phyloP scores from a whole-genome alignment of 1,140 invertebrate genomes.

The Drosophila lini region DNA sequence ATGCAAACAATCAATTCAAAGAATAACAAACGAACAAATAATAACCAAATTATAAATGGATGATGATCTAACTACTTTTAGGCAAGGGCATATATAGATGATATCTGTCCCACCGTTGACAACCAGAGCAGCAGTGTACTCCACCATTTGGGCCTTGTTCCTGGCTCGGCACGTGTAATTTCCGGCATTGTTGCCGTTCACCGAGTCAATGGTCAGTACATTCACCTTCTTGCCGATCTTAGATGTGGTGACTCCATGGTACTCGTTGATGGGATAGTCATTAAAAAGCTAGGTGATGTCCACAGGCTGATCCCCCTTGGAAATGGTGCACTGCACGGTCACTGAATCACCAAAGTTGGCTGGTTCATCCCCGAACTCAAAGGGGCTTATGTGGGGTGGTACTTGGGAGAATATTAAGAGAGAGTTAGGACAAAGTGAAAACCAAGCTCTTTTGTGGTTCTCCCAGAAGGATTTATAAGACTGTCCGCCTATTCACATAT shows the following conservation, averaged over 20 bases:
- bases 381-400: slow-evolving; percentile 88
- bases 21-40: slow-evolving; percentile 17
- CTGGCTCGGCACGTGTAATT: slow-evolving; percentile 92
- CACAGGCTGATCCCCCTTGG: slow-evolving; percentile 88
- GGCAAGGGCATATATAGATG: not conserved
- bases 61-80: slow-evolving; percentile 26
- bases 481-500: not conserved
- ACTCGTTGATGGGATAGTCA: slow-evolving; percentile 87
- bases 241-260: slow-evolving; percentile 89
- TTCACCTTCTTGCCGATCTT: slow-evolving; percentile 91
- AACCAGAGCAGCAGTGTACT: slow-evolving; percentile 88
- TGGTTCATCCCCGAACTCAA: slow-evolving; percentile 88
- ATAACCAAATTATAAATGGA: slow-evolving; percentile 8
- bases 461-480: not conserved
- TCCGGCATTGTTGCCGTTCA: slow-evolving; percentile 89
- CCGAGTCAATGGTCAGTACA: slow-evolving; percentile 90
- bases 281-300: slow-evolving; percentile 89
- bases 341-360: slow-evolving; percentile 89
- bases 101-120: slow-evolving; percentile 89
- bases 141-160: slow-evolving; percentile 89
- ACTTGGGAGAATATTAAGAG: slow-evolving; percentile 74
- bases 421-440: not conserved
- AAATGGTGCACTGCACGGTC: slow-evolving; percentile 88
- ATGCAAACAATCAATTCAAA: slow-evolving; percentile 14
- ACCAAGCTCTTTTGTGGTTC: not conserved